These are phyloP conservation scores for Oedothorax gibbosus DNA, from an alignment of 1,140 invertebrate genomes.

Conservation along the genomic window DNA sequence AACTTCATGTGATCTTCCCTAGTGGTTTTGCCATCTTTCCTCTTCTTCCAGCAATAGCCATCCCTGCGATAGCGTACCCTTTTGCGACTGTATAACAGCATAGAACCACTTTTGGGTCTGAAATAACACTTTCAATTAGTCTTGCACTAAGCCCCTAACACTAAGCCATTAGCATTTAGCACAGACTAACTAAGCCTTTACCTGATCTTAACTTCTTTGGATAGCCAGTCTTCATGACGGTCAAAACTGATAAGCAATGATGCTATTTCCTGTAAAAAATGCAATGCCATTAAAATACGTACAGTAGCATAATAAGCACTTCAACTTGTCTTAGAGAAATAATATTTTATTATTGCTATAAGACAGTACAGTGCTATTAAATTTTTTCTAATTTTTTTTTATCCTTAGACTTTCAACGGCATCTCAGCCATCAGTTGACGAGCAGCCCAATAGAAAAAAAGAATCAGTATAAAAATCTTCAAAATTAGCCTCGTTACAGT, in stretches of 20 bases:
- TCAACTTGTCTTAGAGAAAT: neutral
- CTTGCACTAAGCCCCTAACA: neutral
- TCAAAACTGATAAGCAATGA: constrained; percentile 97
- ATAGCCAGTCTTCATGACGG: constrained; percentile 95
- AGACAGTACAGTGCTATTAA: no score
- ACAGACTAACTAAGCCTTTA: constrained; percentile 66
- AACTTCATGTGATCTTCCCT: constrained; percentile 99
- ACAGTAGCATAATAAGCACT: neutral
- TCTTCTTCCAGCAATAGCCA: constrained; percentile 98
- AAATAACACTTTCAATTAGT: constrained; percentile 63
- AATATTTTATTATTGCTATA: neutral
- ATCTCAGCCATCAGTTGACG: no score
- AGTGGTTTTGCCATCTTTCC: constrained; percentile 97
- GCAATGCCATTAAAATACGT: neutral
- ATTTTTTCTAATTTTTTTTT: no score
- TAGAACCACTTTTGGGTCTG: constrained; percentile 95
- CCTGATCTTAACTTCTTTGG: constrained; percentile 96
- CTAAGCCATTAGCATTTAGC: neutral
- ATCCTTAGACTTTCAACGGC: no score
- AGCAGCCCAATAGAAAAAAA: no score
- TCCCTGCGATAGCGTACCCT: constrained; percentile 95
- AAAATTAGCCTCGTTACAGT: no score
- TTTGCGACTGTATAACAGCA: constrained; percentile 96
- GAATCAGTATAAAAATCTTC: no score
- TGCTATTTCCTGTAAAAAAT: constrained; percentile 87